Evolutionary conservation across 1,140 invertebrate genomes (phyloP).

Genomic region (Vanessa tameamea): DNA sequence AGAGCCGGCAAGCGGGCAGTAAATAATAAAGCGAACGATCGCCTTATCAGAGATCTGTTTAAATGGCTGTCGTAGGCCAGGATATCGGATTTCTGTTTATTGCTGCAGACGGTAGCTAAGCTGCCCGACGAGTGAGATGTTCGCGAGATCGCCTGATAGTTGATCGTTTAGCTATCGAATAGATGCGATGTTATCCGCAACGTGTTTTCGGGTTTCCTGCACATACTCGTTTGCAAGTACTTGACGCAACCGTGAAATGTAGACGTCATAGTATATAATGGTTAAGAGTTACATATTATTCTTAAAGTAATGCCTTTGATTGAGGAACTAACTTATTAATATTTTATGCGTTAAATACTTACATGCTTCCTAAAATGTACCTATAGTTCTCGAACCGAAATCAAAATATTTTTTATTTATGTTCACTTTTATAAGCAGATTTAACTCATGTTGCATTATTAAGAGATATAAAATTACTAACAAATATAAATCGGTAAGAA

Average conservation of each 20-base stretch:
- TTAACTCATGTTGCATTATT: too few species aligned
- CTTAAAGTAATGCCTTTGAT: too few species aligned
- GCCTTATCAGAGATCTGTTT: constrained; percentile 59
- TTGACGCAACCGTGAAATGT: neutral
- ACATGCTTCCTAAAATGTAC: too few species aligned
- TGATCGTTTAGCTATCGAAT: constrained; percentile 34
- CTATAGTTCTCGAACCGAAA: too few species aligned
- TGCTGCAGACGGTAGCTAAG: constrained; percentile 56
- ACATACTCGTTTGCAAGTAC: neutral
- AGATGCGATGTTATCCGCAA: constrained; percentile 14
- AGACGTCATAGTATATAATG: neutral
- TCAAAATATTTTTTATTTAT: too few species aligned
- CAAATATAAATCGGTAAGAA: too few species aligned
- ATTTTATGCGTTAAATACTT: too few species aligned
- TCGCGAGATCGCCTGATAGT: constrained; percentile 53
- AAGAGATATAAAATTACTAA: too few species aligned
- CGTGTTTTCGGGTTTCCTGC: constrained; percentile 7
- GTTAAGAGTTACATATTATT: neutral
- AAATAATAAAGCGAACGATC: constrained; percentile 67
- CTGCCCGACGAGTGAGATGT: constrained; percentile 62
- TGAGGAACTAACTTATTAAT: too few species aligned
- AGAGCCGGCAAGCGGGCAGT: constrained; percentile 46
- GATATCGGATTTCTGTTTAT: constrained; percentile 77
- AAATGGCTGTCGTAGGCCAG: constrained; percentile 57
- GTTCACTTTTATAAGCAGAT: too few species aligned